Conservation (phyloP, 2,113 vertebrate genomes). For the Ameiurus melas region DNA sequence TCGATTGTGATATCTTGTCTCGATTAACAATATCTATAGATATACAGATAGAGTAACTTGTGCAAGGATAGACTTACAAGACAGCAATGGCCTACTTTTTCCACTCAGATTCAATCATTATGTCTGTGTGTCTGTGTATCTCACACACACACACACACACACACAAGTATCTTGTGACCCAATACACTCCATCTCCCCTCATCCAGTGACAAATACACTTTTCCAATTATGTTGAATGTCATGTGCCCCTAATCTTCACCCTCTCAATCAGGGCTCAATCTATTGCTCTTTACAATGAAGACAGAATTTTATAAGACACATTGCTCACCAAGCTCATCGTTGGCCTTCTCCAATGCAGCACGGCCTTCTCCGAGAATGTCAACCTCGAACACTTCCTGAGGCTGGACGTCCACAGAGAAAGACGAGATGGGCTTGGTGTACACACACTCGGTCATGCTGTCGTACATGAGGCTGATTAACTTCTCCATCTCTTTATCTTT, state of each 20-base stretch:
- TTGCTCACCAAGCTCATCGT: constrained; percentile 78
- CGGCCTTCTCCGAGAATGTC: constrained; percentile 78
- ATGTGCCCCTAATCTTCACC: constrained; percentile 16
- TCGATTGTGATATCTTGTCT: neutral
- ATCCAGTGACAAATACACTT: constrained; percentile 66
- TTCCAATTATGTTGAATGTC: constrained; percentile 51
- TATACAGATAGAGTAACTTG: neutral
- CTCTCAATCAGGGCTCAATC: neutral
- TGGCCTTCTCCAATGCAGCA: constrained; percentile 77
- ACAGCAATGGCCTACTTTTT: neutral
- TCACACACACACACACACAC: neutral
- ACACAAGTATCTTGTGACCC: constrained; percentile 38
- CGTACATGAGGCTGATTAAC: constrained; percentile 73
- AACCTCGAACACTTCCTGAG: constrained; percentile 74
- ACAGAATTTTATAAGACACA: neutral
- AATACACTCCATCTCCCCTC: constrained; percentile 55
- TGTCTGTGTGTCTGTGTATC: neutral
- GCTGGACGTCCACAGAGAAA: constrained; percentile 72
- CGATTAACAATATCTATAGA: neutral
- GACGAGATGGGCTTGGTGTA: constrained; percentile 77
- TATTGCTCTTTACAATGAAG: neutral
- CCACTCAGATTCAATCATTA: constrained; percentile 1
- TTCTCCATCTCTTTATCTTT: constrained; percentile 60
- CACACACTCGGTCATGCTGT: constrained; percentile 85
- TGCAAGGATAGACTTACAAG: neutral